A percentile compares a stretch with the other conserved stretches of the same genome.
phyloP scores from a whole-genome alignment of 2,888 invertebrate species.

The Calephelis perditalis region DNA sequence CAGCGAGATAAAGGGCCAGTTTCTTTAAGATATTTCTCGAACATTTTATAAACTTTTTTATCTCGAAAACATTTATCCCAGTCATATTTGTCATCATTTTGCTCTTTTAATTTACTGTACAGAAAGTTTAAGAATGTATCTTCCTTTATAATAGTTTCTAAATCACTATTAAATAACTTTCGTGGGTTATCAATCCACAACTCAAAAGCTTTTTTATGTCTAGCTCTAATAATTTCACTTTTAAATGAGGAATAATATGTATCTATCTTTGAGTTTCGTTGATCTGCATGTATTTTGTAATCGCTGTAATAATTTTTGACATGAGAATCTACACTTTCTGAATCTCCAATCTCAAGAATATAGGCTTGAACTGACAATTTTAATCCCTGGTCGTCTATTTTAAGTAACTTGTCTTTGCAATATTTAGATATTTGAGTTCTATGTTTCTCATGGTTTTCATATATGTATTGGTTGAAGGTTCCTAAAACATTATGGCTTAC shows the following conservation, averaged over 20 bases:
- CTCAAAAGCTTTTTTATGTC: constrained; percentile 11
- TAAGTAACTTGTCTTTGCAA: background rate
- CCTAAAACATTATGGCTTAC: constrained; percentile 1
- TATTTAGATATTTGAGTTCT: constrained; percentile 7
- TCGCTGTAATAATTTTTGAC: constrained; percentile 15
- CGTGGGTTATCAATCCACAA: constrained; percentile 10
- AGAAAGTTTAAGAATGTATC: constrained; percentile 16
- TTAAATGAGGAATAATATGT: constrained; percentile 14
- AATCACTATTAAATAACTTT: constrained; percentile 6
- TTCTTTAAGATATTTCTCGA: background rate
- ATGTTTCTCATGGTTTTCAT: constrained; percentile 11
- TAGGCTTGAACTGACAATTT: background rate
- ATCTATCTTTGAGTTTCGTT: constrained; percentile 8
- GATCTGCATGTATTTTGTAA: background rate
- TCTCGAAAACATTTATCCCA: constrained; percentile 12
- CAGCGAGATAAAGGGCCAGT: constrained; percentile 4
- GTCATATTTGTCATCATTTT: constrained; percentile 6
- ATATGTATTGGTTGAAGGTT: constrained; percentile 13
- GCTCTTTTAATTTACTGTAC: constrained; percentile 11
- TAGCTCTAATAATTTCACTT: constrained; percentile 15
- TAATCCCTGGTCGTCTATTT: constrained; percentile 4
- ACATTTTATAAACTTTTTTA: background rate
- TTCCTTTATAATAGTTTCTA: constrained; percentile 11
- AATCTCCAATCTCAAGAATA: constrained; percentile 6
- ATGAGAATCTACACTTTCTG: background rate